These are phyloP conservation scores for Himalopsyche phryganea DNA, from an alignment of 1,140 invertebrate genomes.

Conservation along the genomic window DNA sequence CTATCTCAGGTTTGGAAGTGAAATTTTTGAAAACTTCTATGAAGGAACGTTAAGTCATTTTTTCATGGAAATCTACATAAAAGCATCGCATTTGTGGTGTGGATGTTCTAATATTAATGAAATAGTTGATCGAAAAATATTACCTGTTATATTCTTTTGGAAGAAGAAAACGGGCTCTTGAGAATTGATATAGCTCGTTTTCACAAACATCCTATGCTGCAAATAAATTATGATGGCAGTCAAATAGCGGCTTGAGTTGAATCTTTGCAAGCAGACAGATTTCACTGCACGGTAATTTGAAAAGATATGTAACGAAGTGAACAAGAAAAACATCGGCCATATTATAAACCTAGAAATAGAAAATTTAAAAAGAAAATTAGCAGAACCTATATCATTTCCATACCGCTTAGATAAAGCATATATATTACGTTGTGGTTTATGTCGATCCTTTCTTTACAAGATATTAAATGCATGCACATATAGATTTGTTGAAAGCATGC, in stretches of 20 bases:
- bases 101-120: too few species aligned
- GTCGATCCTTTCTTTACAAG: too few species aligned
- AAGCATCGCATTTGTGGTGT: too few species aligned
- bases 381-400: slow-evolving; percentile 4
- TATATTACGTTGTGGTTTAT: too few species aligned
- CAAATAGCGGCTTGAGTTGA: slow-evolving; percentile 76
- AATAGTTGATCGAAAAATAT: too few species aligned
- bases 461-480: too few species aligned
- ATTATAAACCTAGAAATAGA: slow-evolving; percentile 54
- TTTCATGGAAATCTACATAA: too few species aligned
- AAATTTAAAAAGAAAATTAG: slow-evolving; percentile 5
- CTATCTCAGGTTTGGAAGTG: too few species aligned
- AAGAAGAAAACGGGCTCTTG: slow-evolving; percentile 48
- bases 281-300: slow-evolving; percentile 85
- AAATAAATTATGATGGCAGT: slow-evolving; percentile 46
- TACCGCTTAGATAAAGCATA: too few species aligned
- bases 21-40: too few species aligned
- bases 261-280: slow-evolving; percentile 65
- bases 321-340: slow-evolving; percentile 65
- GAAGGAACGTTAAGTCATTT: too few species aligned
- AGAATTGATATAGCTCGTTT: slow-evolving; percentile 44
- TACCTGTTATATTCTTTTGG: slow-evolving; percentile 33
- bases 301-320: slow-evolving; percentile 79
- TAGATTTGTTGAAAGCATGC: too few species aligned
- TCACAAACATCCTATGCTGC: slow-evolving; percentile 37